Percentiles rank a stretch among this genome's conserved stretches.
These are phyloP conservation scores for Cetonia aurata DNA, from an alignment of 2,888 invertebrate genomes.

Conservation along the genomic window DNA sequence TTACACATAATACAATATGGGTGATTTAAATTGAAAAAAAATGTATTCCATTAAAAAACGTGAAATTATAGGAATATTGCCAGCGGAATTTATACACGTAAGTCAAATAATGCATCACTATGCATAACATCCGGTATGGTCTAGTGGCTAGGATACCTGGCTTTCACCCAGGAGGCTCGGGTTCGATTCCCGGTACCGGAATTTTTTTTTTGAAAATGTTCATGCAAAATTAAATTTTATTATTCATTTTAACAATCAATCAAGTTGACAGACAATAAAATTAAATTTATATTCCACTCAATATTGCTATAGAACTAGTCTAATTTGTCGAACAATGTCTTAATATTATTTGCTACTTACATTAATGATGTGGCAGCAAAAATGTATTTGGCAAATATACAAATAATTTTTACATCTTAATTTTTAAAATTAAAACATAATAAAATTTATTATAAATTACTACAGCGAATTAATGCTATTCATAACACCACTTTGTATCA, in stretches of 20 bases:
- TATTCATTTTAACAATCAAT: not conserved
- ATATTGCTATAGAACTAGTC: no score
- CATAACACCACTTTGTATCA: not conserved
- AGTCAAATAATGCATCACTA: not conserved
- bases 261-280: no score
- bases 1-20: not conserved
- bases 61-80: conserved; percentile 27
- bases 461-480: no score
- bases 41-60: conserved; percentile 28
- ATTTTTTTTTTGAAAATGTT: conserved; percentile 62
- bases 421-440: no score
- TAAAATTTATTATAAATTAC: no score
- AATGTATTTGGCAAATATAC: no score
- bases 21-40: not conserved
- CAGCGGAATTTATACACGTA: conserved; percentile 32
- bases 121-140: conserved; percentile 71
- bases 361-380: no score
- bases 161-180: conserved; percentile 82
- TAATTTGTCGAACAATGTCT: no score
- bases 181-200: conserved; percentile 81
- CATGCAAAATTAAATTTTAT: no score
- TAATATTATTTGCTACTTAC: no score
- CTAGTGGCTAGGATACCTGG: conserved; percentile 81
- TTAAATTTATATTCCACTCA: no score
- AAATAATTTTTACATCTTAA: no score